These are phyloP conservation scores for Pyrocephalus nanus DNA, from an alignment of 2,797 vertebrate genomes.

Conservation along the genomic window DNA sequence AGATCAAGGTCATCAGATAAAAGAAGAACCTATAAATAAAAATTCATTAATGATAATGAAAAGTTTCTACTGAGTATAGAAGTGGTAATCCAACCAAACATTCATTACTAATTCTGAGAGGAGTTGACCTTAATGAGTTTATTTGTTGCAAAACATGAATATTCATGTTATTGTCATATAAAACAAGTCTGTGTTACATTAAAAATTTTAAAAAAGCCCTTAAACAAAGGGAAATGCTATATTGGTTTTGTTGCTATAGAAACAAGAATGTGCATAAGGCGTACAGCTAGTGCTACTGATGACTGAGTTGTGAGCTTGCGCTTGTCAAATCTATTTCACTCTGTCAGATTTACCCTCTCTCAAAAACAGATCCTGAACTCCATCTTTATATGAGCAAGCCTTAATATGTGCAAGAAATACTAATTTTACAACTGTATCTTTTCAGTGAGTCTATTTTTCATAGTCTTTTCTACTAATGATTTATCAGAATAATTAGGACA, in stretches of 20 bases:
- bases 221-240: not conserved
- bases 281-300: not conserved
- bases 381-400: not conserved
- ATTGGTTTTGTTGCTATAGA: constrained; percentile 26
- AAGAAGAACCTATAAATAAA: constrained; percentile 55
- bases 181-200: not conserved
- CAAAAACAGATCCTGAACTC: not conserved
- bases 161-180: not conserved
- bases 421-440: not conserved
- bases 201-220: not conserved
- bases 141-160: constrained; percentile 21
- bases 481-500: not conserved
- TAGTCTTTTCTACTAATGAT: not conserved
- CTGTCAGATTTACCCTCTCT: not conserved
- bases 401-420: not conserved
- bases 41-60: constrained; percentile 40
- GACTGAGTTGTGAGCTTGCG: not conserved
- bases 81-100: constrained; percentile 1
- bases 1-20: constrained; percentile 41
- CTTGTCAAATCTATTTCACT: not conserved
- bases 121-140: constrained; percentile 10
- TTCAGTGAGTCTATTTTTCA: not conserved
- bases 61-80: constrained; percentile 20
- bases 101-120: not conserved
- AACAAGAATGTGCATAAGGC: not conserved